Evolutionary conservation across 2,113 vertebrate species (phyloP), one percentile per base, ranked within the genome.

Genomic region (Stictonetta naevosa): DNA sequence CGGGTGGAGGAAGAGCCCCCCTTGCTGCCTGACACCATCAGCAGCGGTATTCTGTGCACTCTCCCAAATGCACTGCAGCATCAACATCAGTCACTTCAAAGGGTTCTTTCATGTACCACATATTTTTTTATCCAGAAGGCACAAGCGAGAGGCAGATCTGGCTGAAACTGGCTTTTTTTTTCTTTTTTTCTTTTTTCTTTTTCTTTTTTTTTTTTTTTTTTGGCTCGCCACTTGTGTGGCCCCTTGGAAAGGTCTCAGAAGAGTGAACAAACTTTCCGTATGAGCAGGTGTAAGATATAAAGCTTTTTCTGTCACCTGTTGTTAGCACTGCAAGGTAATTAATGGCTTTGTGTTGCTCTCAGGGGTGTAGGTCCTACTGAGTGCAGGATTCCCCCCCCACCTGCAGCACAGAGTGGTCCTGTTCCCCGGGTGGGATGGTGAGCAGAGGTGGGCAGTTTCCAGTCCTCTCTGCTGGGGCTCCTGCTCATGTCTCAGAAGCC

Each of bases 21-120:
- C 44, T 78, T 74, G 75, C 29, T 63, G 92, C 76, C 87, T 59
- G 55, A 93, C 82, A 74, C 85, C 8, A 0, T 42, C 72, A 88
- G 67, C 67, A 16, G 1, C n/a, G 59, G 81, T 88, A 77, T 96
- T 94, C 74, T 80, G 89, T 67, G 80, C 0, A 1, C 89, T 95
- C 42, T 2, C 84, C 91, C 82, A 95, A 96, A 96, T 83, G 91
- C 2, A 3, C 62, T 82, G 92, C 94, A 91, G 92, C 94, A 74
- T 93, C 88, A 95, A 58, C 95, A 96, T 92, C 88, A 96, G 85
- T 93, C 76, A 97, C 96, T 97, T 97, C 97, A 97, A 97, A 97
- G 96, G 77, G 63, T 83, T 93, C 96, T 97, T 97, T 97, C 87
- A 97, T 97, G 93, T 96, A 85, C 87, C 92, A 97, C 87, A 82